Base-by-base conservation (phyloP, 1,140 invertebrate species). In the Ceratina calcarata region DNA sequence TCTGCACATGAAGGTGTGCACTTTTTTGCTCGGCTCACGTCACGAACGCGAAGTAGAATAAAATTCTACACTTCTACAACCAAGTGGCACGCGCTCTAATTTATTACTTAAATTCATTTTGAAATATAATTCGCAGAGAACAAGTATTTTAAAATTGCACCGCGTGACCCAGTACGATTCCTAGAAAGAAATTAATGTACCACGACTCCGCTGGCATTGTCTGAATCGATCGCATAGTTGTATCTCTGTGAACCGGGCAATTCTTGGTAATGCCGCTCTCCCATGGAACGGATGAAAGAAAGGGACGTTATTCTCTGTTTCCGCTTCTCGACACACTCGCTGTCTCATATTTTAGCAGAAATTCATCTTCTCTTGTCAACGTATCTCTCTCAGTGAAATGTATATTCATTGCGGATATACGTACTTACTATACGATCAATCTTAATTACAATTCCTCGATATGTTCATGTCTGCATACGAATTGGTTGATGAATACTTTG, bases 101-200 rank as follows among this genome's bases (percentile, higher is more conserved):
- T 45, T 57, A 57, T 57, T 57, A n/a, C 55, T 16, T 13, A 6
- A 57, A 57, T 57, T 57, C 15, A n/a, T 16, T 57, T 57, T 57
- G 8, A 57, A n/a, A 16, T 45, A 10, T 45, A 10, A 2, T 45
- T 45, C 37, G 37, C 37, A 10, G 37, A 57, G 55, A 57, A 57
- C 6, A 15, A 51, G 15, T 22, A 15, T 27, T 22, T 24, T 2
- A 51, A 74, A 1, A 20, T 57, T 49, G 20, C 60, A 3, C 12
- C 71, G 71, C 55, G 66, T 74, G 78, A 74, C 62, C 78, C 53
- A 74, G 3, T 80, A 32, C 61, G 87, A 88, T 90, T 88, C 87
- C 78, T 61, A 68, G 89, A 90, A 90, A 65, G 83, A 82, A 80
- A 89, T 89, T 87, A 87, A 88, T 87, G 85, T 84, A 82, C 80